Percentiles rank a stretch among this genome's conserved stretches.
These are phyloP conservation scores for Manis pentadactyla DNA, from an alignment of 2,797 vertebrate genomes.

Conservation along the genomic window DNA sequence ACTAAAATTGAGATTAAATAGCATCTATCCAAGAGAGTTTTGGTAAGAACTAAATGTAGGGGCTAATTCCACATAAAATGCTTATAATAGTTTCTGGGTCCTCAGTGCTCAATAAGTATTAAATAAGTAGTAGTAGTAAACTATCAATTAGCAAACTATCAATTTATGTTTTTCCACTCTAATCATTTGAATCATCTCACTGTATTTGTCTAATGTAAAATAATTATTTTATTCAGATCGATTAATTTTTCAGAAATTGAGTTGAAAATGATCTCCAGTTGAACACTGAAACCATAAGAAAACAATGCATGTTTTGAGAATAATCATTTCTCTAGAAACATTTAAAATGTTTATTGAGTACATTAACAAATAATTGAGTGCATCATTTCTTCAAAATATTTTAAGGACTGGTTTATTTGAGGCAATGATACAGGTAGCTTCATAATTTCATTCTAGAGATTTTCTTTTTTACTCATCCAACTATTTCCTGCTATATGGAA, in stretches of 20 bases:
- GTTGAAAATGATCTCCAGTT: not conserved
- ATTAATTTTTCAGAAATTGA: slow-evolving; percentile 36
- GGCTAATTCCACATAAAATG: not conserved
- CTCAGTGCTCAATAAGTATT: not conserved
- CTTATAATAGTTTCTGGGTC: not conserved
- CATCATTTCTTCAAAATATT: not conserved
- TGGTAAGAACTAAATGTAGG: not conserved
- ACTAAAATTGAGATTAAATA: not conserved
- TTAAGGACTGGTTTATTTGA: not conserved
- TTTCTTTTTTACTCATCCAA: not conserved
- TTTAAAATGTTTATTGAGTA: not conserved
- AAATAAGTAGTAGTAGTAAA: not conserved
- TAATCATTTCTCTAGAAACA: not conserved
- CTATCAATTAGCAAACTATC: not conserved
- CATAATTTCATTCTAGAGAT: not conserved
- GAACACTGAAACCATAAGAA: not conserved
- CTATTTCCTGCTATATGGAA: not conserved
- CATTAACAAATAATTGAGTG: not conserved
- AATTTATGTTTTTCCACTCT: not conserved
- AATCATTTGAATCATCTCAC: not conserved
- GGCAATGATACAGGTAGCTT: not conserved
- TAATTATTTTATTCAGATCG: not conserved
- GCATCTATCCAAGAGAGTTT: not conserved
- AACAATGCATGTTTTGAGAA: not conserved
- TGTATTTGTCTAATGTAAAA: not conserved